Evolutionary conservation across 2,797 vertebrate species (phyloP).

Genomic region (Rhynchotus rufescens): DNA sequence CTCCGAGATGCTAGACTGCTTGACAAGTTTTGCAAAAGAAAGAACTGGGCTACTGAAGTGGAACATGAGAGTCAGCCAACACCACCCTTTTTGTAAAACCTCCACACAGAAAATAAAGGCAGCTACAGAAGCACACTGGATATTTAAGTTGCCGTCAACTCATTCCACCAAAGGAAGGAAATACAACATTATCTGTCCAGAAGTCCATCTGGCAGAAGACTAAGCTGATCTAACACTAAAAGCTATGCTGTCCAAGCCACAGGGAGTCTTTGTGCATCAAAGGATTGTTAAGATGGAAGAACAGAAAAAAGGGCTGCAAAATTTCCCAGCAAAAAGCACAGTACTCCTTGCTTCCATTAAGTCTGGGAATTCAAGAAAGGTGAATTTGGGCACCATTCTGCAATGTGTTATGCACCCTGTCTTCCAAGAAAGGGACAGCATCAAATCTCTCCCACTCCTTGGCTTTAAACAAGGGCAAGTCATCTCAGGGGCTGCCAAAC

Average conservation of each 20-base stretch:
- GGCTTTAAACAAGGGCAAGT: background rate
- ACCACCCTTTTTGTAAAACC: background rate
- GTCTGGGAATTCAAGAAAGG: background rate
- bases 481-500: background rate
- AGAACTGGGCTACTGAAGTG: background rate
- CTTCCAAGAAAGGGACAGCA: background rate
- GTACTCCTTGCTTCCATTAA: background rate
- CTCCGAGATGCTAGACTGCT: background rate
- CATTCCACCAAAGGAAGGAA: background rate
- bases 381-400: background rate
- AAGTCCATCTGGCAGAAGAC: background rate
- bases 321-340: background rate
- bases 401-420: background rate
- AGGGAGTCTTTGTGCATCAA: accelerated
- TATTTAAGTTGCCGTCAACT: background rate
- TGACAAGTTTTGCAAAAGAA: background rate
- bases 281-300: background rate
- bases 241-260: background rate
- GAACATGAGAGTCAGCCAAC: background rate
- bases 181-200: background rate
- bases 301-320: background rate
- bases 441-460: background rate
- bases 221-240: background rate
- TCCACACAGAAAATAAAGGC: background rate
- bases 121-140: background rate